A percentile compares a stretch with the other conserved stretches of the same genome.
These are phyloP conservation scores for Metopolophium dirhodum DNA, from an alignment of 1,140 invertebrate species.

Conservation along the genomic window DNA sequence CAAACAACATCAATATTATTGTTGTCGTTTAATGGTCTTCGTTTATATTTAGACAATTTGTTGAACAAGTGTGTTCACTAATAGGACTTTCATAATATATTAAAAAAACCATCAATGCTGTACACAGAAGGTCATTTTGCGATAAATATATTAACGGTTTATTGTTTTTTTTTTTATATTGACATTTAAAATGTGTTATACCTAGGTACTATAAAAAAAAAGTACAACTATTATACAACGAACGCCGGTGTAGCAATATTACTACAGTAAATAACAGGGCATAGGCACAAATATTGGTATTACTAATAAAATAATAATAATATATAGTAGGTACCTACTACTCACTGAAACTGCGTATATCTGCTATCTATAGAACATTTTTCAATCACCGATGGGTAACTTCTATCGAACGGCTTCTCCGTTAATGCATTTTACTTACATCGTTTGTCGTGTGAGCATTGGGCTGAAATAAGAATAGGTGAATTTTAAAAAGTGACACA, in stretches of 20 bases:
- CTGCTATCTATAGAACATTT: background rate
- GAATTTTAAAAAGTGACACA: background rate
- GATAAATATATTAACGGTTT: conserved; percentile 7
- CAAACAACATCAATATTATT: background rate
- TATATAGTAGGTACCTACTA: too few relatives aligned
- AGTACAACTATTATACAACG: background rate
- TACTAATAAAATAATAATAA: background rate
- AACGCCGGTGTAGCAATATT: background rate
- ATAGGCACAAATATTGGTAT: background rate
- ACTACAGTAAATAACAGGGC: background rate
- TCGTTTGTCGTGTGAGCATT: background rate
- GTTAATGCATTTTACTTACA: background rate
- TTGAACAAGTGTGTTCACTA: background rate
- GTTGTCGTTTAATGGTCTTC: background rate
- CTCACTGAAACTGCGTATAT: background rate
- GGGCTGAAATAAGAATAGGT: background rate
- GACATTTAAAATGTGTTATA: conserved; percentile 6
- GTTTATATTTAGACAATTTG: background rate
- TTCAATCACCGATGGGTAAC: background rate
- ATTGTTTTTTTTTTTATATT: conserved; percentile 18
- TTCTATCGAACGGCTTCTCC: background rate
- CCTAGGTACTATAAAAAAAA: too few relatives aligned
- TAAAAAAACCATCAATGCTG: background rate
- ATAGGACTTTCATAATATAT: background rate
- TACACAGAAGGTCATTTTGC: conserved; percentile 4